Evolutionary conservation across 53 echinoderm and acorn worm genomes (phyloP).

Genomic region (Stichopus horrens): DNA sequence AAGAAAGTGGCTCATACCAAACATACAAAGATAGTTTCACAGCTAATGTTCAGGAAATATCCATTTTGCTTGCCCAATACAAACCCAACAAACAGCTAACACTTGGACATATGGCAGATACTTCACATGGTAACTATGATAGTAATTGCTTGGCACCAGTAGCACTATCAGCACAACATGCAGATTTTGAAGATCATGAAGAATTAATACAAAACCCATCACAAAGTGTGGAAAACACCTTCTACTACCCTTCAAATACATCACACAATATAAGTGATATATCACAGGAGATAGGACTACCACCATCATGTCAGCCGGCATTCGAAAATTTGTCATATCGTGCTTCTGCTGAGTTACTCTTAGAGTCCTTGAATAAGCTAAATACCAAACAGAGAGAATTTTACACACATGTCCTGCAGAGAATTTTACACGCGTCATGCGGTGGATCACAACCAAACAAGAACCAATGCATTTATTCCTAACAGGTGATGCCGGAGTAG

Average conservation of each 20-base stretch:
- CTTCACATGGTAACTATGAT: background rate
- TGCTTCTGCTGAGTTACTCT: background rate
- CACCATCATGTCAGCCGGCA: background rate
- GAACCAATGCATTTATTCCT: conserved; percentile 47
- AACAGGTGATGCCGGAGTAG: conserved; percentile 28
- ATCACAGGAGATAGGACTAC: background rate
- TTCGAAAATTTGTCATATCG: background rate
- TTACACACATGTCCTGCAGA: background rate
- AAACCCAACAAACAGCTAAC: conserved; percentile 9
- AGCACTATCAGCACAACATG: background rate
- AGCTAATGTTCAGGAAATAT: background rate
- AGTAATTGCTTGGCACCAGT: background rate
- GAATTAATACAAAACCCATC: background rate
- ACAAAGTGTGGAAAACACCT: background rate
- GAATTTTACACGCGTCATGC: conserved; percentile 40
- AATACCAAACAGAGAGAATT: conserved; percentile 47
- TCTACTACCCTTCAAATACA: conserved; percentile 21
- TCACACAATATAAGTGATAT: background rate
- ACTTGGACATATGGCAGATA: background rate
- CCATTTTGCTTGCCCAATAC: background rate
- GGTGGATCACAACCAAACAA: conserved; percentile 32
- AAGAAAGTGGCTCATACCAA: background rate
- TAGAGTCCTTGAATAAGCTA: background rate
- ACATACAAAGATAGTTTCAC: background rate
- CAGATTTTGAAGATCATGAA: background rate